Evolutionary conservation across 1,140 invertebrate genomes (phyloP), one percentile per base, ranked within the genome.

Genomic region (Drosophila gunungcola): DNA sequence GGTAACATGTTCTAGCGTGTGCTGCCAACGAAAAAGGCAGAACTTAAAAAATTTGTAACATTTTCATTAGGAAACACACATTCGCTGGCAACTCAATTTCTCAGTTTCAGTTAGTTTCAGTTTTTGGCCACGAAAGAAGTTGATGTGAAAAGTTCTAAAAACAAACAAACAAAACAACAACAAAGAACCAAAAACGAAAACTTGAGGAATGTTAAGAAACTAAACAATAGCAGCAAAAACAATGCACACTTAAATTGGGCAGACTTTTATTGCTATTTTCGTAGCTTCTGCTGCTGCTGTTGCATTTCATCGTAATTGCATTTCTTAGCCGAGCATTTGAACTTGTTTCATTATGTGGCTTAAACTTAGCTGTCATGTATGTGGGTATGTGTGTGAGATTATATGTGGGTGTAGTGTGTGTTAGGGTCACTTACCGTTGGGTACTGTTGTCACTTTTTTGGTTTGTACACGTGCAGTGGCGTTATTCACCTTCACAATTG

Each of bases 401-500:
- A 32, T 62, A n/a, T 62, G 10, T 64, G 25, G 48, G 53, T 58
- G 38, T 49, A 43, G 41, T 61, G 53, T 29, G 57, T 64, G 88
- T 84, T 81, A 92, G 73, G 80, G 76, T 56, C 85, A 94, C 97
- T 95, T 95, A 98, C 98, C 97, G 95, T 98, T 97, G 86, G 97
- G 97, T 93, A 98, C 95, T 91, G 97, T 95, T 80, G 91, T 83
- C 92, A 97, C 96, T 95, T 99, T 99, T 96, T 99, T 99, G 92
- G 97, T 98, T 95, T 98, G 98, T 93, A 99, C 97, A 94, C 98
- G 95, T 83, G 98, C 98, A 89, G 98, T 99, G 80, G 98, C 98
- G 95, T 98, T 99, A 95, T 99, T 99, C 92, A 98, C 98, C 98
- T 99, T 89, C 84, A 89, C 84, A 89, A 73, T 88, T 86, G 82